Conservation (phyloP, 2,888 invertebrate species). For the Aporophyla nigra region DNA sequence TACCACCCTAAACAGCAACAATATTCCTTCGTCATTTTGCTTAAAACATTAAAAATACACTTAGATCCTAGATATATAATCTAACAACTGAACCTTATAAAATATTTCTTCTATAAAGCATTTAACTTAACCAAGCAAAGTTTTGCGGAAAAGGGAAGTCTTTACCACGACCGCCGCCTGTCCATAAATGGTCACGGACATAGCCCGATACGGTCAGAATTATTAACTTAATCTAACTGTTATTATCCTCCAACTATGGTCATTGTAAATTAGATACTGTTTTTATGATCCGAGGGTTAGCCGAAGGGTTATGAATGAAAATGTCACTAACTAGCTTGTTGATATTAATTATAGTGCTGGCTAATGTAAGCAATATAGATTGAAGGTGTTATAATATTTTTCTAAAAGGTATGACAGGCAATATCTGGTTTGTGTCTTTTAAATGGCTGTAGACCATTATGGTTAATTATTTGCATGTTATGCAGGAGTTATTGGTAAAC, state of each 20-base stretch:
- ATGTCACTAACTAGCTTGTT: conserved; percentile 41
- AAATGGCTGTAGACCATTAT: conserved; percentile 30
- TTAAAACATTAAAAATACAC: background rate
- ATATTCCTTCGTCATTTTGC: background rate
- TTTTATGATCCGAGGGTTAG: conserved; percentile 50
- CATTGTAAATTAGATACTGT: conserved; percentile 62
- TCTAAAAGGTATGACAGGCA: conserved; percentile 33
- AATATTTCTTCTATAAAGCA: conserved; percentile 26
- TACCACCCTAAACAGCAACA: background rate
- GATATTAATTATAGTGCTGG: conserved; percentile 43
- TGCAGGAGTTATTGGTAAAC: conserved; percentile 3
- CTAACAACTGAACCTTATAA: background rate
- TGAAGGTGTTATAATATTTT: conserved; percentile 51
- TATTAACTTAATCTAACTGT: conserved; percentile 65
- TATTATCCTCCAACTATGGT: conserved; percentile 62
- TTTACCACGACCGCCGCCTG: conserved; percentile 24
- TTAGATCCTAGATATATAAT: background rate
- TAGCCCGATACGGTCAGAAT: conserved; percentile 54
- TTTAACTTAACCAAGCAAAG: conserved; percentile 42
- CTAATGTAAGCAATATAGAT: conserved; percentile 27
- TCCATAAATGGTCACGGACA: conserved; percentile 53
- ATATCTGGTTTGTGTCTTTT: conserved; percentile 19
- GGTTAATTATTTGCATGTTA: conserved; percentile 31
- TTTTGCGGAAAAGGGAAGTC: conserved; percentile 67
- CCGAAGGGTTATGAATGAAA: conserved; percentile 48